Percentiles rank a stretch among this genome's conserved stretches.
Conservation (phyloP, 2,797 vertebrate species). For the Pseudochirops corinnae region DNA sequence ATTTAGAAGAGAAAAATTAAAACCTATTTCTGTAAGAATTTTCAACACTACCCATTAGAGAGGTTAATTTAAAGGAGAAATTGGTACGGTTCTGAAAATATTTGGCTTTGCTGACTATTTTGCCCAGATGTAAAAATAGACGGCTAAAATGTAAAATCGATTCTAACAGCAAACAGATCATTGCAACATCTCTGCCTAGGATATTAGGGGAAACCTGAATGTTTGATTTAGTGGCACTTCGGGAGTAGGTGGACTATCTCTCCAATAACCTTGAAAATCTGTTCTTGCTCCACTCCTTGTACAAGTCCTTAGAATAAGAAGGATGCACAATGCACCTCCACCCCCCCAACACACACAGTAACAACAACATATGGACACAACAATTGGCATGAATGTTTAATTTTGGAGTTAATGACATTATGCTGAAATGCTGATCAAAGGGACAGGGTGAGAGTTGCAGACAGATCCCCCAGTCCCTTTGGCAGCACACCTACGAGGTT, state of each 20-base stretch:
- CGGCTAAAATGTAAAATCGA: conserved; percentile 72
- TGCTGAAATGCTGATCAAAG: neutral
- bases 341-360: neutral
- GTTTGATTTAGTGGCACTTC: conserved; percentile 69
- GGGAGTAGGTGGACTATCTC: conserved; percentile 58
- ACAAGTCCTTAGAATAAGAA: neutral
- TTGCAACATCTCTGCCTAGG: conserved; percentile 52
- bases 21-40: neutral
- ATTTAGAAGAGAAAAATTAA: conserved; percentile 6
- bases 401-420: neutral
- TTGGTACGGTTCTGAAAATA: conserved; percentile 49
- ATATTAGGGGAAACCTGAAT: conserved; percentile 68
- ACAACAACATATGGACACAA: neutral
- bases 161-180: conserved; percentile 66
- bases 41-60: conserved; percentile 9
- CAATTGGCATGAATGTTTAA: neutral
- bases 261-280: conserved; percentile 75
- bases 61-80: conserved; percentile 38
- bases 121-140: conserved; percentile 75
- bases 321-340: neutral
- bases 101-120: conserved; percentile 63
- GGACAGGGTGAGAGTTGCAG: neutral
- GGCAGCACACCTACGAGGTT: neutral
- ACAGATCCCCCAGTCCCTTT: neutral
- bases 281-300: conserved; percentile 38